These are phyloP conservation scores for Drosophila kurseongensis DNA, from an alignment of 1,140 invertebrate genomes.

Conservation along the genomic window DNA sequence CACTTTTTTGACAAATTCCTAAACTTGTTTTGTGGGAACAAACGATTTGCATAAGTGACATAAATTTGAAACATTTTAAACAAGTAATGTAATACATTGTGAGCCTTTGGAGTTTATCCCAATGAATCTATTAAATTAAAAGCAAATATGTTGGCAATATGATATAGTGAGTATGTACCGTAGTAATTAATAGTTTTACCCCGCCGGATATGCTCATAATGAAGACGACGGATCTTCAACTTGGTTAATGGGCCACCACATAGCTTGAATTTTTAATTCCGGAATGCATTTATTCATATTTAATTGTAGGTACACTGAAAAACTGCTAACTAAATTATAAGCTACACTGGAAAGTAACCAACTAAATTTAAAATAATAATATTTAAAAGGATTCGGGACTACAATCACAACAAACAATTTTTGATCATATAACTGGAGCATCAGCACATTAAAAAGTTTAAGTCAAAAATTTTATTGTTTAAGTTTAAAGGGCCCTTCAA, in stretches of 20 bases:
- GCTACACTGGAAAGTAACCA: too few species aligned
- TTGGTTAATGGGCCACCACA: constrained; percentile 38
- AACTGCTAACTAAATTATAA: neutral
- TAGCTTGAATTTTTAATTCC: constrained; percentile 12
- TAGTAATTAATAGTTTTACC: constrained; percentile 7
- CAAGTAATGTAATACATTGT: neutral
- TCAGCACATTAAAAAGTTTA: too few species aligned
- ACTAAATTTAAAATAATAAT: neutral
- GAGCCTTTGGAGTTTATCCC: neutral
- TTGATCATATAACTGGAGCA: too few species aligned
- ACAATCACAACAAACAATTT: too few species aligned
- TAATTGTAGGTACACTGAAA: constrained; percentile 14
- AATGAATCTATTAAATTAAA: too few species aligned
- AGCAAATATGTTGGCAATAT: neutral
- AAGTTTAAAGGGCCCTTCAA: too few species aligned
- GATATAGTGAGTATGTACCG: neutral
- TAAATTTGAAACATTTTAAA: constrained; percentile 14
- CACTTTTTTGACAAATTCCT: constrained; percentile 14
- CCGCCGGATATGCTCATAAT: constrained; percentile 15
- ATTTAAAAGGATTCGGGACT: too few species aligned
- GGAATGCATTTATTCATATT: constrained; percentile 25
- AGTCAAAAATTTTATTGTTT: too few species aligned
- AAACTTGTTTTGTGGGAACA: constrained; percentile 37
- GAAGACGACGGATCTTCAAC: constrained; percentile 2
- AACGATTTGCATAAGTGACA: constrained; percentile 35